Evolutionary conservation across 2,888 invertebrate genomes (phyloP), one percentile per base, ranked within the genome.

Genomic region (Entomobrya proxima): DNA sequence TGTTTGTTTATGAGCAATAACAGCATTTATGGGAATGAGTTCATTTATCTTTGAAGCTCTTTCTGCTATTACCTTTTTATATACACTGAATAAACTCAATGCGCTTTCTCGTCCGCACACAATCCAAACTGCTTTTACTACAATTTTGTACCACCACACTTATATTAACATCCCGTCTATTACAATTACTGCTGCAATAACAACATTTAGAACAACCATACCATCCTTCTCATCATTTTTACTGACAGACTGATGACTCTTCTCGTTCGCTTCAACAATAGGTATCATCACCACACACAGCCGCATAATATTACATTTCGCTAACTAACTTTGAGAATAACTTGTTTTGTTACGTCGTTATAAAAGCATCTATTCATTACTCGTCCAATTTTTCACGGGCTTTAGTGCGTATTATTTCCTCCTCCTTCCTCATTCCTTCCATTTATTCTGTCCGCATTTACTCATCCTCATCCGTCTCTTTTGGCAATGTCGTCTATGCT

Each of bases 1-100:
- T 81, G 83, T 83, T 83, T 83, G 83, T 83, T 83, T 83, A 83
- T 77, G 83, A 83, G 83, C 76, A 83, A 83, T 83, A 83, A 83
- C 83, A 83, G 76, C 83, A 77, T 83, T 83, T 77, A 83, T 76
- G 83, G 50, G 72, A 76, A 83, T 76, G 83, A 76, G 76, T 83
- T 83, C 83, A 83, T 83, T 83, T 83, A 83, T 83, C 83, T 83
- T 76, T 61, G 64, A 82, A 61, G 75, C 82, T 82, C 82, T 82
- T 82, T 75, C 77, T n/a, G 40, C 35, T 79, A 72, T 80, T 40
- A 47, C 47, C 74, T 32, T 82, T 74, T 50, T 75, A 21, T 44
- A 9, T 64, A 64, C 21, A 52, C 52, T 21, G 35, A n/a, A n/a
- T n/a, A n/a, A n/a, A 11, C 37, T 27, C 21, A 37, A n/a, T 37